phyloP scores from a whole-genome alignment of 1,140 invertebrate species.

The Steinernema feltiae region DNA sequence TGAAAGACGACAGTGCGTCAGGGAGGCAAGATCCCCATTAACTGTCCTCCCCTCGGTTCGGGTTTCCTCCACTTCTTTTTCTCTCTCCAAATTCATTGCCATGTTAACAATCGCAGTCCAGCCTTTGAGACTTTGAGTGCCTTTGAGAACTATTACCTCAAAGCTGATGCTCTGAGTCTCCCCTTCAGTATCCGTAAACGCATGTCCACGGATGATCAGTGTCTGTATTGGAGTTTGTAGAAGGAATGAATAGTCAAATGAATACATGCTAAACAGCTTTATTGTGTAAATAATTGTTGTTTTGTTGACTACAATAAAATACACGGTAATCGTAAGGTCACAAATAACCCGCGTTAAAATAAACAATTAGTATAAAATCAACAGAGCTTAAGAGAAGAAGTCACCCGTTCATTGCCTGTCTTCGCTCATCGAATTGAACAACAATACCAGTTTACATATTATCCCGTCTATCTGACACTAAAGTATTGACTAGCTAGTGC shows the following conservation, averaged over 20 bases:
- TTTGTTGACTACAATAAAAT: slow-evolving; percentile 14
- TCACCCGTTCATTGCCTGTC: no score
- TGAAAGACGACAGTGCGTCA: neutral
- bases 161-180: neutral
- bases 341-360: neutral
- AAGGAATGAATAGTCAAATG: neutral
- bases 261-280: neutral
- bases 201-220: no score
- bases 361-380: neutral
- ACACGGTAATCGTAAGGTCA: neutral
- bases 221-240: neutral
- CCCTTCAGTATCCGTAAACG: no score
- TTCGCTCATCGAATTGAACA: no score
- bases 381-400: no score
- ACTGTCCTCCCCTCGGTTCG: neutral
- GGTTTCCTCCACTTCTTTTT: neutral
- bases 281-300: slow-evolving; percentile 14
- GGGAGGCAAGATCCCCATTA: neutral
- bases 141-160: slow-evolving; percentile 2
- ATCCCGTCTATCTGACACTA: neutral
- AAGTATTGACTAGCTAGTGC: neutral
- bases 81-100: neutral
- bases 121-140: neutral
- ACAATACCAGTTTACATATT: neutral
- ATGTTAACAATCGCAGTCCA: neutral